Base-by-base conservation (phyloP, 2,113 vertebrate species). In the Tympanuchus pallidicinctus region DNA sequence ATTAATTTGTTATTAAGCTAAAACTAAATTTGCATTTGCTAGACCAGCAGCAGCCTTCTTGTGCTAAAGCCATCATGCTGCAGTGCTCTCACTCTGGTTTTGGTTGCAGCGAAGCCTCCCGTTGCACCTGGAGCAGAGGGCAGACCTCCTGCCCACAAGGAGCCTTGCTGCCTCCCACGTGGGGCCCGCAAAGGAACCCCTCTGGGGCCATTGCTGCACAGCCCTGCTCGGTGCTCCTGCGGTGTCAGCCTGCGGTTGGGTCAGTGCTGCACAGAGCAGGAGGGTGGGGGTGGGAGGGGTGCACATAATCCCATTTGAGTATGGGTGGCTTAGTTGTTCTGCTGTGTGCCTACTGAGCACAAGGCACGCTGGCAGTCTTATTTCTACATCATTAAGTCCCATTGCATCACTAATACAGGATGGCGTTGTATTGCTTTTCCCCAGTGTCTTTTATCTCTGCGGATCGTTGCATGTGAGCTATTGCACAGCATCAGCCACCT, bases 31-130 rank as follows among this genome's bases (percentile, higher is more conserved):
- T 92, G 66, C 28, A 6, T 86, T 38, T 57, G 57, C 61, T 88
- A 3, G 69, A 25, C 17, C n/a, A 61, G 57, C 43, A 63, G 27
- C 71, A 67, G 83, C 73, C 61, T 40, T 60, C 28, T 0, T 0
- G 1, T 69, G 52, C 54, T 60, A 50, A 48, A 78, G 50, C 61
- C 27, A 7, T 48, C 47, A 1, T 8, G 7, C 22, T 0, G 1
- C 0, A 0, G 20, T 42, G 57, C 47, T 48, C 43, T 40, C 65
- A 22, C 82, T 56, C 60, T 48, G 43, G 24, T 65, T 57, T 52
- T 9, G 13, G 47, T 6, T 0, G 0, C 8, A 43, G 65, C 61
- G 77, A 8, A 7, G 59, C 32, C 6, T 59, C 30, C 0, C 5
- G 65, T 66, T n/a, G 18, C 30, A 10, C 28, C 27, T 64, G 34